Evolutionary conservation across 2,113 vertebrate species (phyloP).

Genomic region (Planiliza haematocheilus): DNA sequence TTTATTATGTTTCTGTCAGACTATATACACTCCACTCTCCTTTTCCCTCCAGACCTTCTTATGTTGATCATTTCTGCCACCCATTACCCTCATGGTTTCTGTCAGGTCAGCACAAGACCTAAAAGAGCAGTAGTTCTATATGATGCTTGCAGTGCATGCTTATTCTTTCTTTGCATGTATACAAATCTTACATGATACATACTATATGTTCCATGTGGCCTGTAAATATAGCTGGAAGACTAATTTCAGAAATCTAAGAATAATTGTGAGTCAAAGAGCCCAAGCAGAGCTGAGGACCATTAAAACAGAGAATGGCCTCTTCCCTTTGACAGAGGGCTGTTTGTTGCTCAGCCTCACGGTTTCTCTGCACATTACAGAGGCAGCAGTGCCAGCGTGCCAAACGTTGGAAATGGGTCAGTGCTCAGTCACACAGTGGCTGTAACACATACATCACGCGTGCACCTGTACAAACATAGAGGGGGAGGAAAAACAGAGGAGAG

Average conservation of each 20-base stretch:
- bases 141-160: no score
- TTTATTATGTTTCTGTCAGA: constrained; percentile 64
- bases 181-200: not conserved
- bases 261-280: constrained; percentile 15
- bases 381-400: constrained; percentile 64
- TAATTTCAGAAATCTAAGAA: constrained; percentile 3
- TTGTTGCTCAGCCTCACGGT: constrained; percentile 55
- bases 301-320: constrained; percentile 15
- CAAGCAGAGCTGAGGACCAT: not conserved
- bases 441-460: constrained; percentile 75
- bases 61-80: constrained; percentile 49
- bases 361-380: constrained; percentile 50
- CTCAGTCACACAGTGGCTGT: constrained; percentile 74
- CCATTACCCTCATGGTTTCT: constrained; percentile 40
- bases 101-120: not conserved
- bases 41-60: constrained; percentile 23
- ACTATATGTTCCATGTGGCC: not conserved
- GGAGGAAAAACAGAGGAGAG: constrained; percentile 47
- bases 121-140: no score
- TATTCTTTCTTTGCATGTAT: no score
- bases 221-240: no score
- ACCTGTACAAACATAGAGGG: constrained; percentile 82
- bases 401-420: constrained; percentile 73
- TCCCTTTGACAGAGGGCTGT: constrained; percentile 55
- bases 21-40: not conserved